A percentile compares a stretch with the other conserved stretches of the same genome.
phyloP scores from a whole-genome alignment of 2,113 vertebrate species.

The Rana temporaria region DNA sequence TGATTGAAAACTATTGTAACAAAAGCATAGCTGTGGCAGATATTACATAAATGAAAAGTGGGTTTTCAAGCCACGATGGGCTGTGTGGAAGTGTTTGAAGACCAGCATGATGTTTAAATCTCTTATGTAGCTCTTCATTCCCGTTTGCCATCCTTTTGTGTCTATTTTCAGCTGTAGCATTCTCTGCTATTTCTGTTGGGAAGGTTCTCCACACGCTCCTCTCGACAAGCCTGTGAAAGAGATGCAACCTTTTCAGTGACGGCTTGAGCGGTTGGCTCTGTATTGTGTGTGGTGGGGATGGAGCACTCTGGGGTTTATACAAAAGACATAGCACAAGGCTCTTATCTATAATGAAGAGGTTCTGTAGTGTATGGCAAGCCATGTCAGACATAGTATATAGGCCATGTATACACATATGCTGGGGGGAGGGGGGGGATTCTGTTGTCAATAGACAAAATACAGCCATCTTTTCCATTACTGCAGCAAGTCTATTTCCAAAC shows the following conservation, averaged over 20 bases:
- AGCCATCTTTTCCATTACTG: conserved; percentile 8
- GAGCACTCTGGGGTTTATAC: conserved; percentile 17
- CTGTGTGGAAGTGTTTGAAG: neutral
- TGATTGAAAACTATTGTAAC: too few relatives aligned
- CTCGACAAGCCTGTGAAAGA: conserved; percentile 21
- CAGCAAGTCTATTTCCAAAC: neutral
- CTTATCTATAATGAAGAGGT: conserved; percentile 41
- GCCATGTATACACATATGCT: neutral
- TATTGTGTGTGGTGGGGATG: neutral
- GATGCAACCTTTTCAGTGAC: conserved; percentile 36
- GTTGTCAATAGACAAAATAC: neutral
- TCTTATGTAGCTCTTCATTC: neutral
- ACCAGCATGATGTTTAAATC: neutral
- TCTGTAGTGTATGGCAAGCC: conserved; percentile 11
- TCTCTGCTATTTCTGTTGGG: neutral
- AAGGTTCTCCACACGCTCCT: neutral
- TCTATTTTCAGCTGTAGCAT: conserved; percentile 3
- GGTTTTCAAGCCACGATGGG: neutral
- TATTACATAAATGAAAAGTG: too few relatives aligned
- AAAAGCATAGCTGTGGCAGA: too few relatives aligned
- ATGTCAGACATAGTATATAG: neutral
- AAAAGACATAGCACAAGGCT: neutral
- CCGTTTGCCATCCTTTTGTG: neutral
- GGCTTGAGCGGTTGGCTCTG: neutral
- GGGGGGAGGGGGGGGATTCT: neutral